Conservation (phyloP, 2,888 invertebrate genomes). For the Eilema sororculum region DNA sequence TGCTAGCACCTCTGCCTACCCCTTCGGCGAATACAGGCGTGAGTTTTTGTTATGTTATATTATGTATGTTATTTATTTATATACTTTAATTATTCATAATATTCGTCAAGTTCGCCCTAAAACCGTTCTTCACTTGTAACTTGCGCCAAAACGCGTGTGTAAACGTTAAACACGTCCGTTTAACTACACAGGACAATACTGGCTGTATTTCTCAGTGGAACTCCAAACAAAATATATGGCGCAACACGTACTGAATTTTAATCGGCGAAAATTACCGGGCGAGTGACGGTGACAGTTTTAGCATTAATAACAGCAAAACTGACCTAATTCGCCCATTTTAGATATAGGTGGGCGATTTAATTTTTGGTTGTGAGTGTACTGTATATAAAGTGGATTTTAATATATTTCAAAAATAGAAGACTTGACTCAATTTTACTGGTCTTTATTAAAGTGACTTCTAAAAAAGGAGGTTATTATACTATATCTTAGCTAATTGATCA, state of each 20-base stretch:
- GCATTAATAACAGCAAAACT: slow-evolving; percentile 51
- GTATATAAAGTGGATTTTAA: background rate
- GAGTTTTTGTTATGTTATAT: too few species aligned
- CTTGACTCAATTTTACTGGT: background rate
- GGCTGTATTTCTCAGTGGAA: slow-evolving; percentile 60
- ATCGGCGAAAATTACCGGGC: slow-evolving; percentile 67
- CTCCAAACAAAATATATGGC: slow-evolving; percentile 73
- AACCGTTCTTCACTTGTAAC: slow-evolving; percentile 22
- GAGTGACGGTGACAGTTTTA: slow-evolving; percentile 57
- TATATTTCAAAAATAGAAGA: background rate
- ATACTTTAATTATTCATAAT: too few species aligned
- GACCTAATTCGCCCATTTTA: slow-evolving; percentile 41
- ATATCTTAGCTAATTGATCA: too few species aligned
- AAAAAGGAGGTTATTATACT: too few species aligned
- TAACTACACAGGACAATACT: slow-evolving; percentile 64
- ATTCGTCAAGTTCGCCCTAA: too few species aligned
- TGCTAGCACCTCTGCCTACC: too few species aligned
- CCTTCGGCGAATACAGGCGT: too few species aligned
- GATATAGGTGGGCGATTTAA: slow-evolving; percentile 36
- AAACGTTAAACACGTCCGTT: slow-evolving; percentile 67
- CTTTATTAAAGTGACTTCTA: too few species aligned
- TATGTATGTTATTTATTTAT: too few species aligned
- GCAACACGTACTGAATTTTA: slow-evolving; percentile 70
- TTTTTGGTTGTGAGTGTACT: slow-evolving; percentile 19
- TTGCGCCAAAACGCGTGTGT: slow-evolving; percentile 48